Base-by-base conservation (phyloP, 2,113 vertebrate species). In the Agapornis roseicollis region DNA sequence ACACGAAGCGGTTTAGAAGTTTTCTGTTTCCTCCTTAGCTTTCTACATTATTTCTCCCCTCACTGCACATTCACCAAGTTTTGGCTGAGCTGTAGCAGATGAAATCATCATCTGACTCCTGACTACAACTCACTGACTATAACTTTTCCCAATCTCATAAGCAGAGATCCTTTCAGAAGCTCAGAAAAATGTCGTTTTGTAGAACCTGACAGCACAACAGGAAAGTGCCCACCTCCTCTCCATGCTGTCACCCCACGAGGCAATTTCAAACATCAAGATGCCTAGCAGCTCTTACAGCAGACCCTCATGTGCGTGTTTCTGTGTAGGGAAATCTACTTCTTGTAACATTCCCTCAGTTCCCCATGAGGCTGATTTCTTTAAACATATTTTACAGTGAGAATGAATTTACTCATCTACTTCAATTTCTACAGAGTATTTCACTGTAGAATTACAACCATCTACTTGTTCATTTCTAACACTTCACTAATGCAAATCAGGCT, bases 231-330 rank as follows among this genome's bases (percentile, higher is more conserved):
- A 1, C 18, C 9, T 47, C 11, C 28, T 19, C 42, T 47, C 12
- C 33, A 31, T 0, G 0, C 49, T 78, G 52, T 53, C 85, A 58
- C 24, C 17, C 20, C 60, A 33, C 33, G 2, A 49, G 44, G 37
- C 11, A 56, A 47, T 49, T 42, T 24, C 33, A 77, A 53, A 33
- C 41, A 52, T 33, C 3, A 25, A 56, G 8, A 20, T 10, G 24
- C 10, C 44, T 6, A 13, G 31, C 46, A 47, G 65, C 31, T 66
- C 39, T 18, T 24, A 17, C 11, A 70, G 60, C 13, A 83, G 42
- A 41, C 31, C 7, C 42, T 19, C 12, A 4, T 5, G 5, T 16
- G 16, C 1, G 0, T 33, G 20, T 33, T 61, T 50, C 52, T 78
- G 6, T 10, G 42, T 4, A 31, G 8, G 5, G 7, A 69, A 58